These are phyloP conservation scores for Sinotaia quadrata DNA, from an alignment of 2,888 invertebrate genomes.

Conservation along the genomic window DNA sequence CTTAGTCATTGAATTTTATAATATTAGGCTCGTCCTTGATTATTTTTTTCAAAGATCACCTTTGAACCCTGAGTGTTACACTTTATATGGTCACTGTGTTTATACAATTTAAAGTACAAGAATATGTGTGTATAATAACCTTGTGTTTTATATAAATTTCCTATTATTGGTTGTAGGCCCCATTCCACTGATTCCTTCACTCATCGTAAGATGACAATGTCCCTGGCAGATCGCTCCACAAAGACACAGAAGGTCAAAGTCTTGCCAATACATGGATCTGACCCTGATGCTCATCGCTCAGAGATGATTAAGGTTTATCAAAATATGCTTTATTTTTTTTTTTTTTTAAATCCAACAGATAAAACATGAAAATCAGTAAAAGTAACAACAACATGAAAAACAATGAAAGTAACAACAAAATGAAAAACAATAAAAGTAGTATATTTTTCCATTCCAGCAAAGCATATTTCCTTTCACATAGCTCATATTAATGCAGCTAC, in stretches of 20 bases:
- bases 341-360: neutral
- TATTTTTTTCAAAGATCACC: no score
- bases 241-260: conserved; percentile 84
- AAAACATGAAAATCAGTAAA: neutral
- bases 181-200: conserved; percentile 99
- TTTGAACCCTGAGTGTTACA: no score
- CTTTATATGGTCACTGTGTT: no score
- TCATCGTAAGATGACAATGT: conserved; percentile 98
- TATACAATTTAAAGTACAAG: no score
- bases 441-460: neutral
- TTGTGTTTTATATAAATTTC: no score
- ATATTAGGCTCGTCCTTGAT: no score
- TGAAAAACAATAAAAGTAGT: neutral
- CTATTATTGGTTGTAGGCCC: conserved; percentile 77
- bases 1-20: no score
- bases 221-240: conserved; percentile 92
- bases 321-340: neutral
- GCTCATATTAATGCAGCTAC: no score
- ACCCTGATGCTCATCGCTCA: conserved; percentile 93
- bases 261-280: conserved; percentile 90
- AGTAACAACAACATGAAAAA: no score
- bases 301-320: conserved; percentile 86
- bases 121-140: no score
- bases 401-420: neutral
- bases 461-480: no score